phyloP scores from a whole-genome alignment of 2,797 vertebrate genomes.

The Falco naumanni region DNA sequence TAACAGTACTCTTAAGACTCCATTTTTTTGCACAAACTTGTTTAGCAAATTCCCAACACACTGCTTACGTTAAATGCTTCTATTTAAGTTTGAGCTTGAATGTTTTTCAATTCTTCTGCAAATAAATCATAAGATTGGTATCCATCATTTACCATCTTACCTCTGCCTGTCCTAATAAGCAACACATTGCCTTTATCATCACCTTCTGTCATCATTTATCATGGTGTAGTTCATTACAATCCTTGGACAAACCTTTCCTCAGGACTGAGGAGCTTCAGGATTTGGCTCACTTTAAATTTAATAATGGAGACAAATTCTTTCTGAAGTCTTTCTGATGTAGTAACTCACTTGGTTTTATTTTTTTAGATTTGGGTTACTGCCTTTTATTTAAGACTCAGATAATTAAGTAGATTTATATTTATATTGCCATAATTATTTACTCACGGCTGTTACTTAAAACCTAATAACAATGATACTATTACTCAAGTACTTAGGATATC shows the following conservation, averaged over 20 bases:
- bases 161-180: not conserved
- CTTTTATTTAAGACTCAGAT: not conserved
- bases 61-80: not conserved
- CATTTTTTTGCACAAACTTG: not conserved
- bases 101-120: not conserved
- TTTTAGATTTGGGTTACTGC: not conserved
- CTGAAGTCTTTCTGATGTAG: not conserved
- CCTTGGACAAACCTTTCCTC: not conserved
- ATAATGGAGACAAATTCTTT: not conserved
- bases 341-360: not conserved
- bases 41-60: not conserved
- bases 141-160: not conserved
- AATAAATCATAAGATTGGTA: not conserved
- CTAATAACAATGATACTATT: not conserved
- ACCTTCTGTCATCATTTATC: not conserved
- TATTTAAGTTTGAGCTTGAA: not conserved
- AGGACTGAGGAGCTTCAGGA: not conserved
- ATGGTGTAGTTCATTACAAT: not conserved
- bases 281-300: not conserved
- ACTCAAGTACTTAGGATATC: not conserved
- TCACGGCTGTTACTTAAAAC: conserved; percentile 6
- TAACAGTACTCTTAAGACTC: not conserved
- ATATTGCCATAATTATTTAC: not conserved
- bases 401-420: not conserved
- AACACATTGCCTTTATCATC: not conserved